phyloP scores from a whole-genome alignment of 2,113 vertebrate genomes.

The Paramisgurnus dabryanus region DNA sequence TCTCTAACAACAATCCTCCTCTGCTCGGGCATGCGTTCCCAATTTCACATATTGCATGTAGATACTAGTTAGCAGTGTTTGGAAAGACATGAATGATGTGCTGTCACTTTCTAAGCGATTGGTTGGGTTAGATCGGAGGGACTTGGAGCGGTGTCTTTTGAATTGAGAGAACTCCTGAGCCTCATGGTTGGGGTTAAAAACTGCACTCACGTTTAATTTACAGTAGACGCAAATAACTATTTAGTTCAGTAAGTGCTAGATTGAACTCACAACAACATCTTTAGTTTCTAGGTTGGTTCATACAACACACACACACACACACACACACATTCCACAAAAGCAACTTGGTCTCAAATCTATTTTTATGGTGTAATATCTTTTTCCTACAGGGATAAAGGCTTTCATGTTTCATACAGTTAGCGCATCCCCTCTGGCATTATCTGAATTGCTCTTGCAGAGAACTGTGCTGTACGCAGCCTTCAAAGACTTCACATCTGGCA shows the following conservation, averaged over 20 bases:
- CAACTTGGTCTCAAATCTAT: neutral
- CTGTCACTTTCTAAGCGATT: too few relatives aligned
- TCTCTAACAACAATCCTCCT: neutral
- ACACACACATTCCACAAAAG: neutral
- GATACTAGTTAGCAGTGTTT: conserved; percentile 11
- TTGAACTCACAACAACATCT: neutral
- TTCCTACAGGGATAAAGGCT: conserved; percentile 28
- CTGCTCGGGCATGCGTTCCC: neutral
- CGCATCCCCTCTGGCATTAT: conserved; percentile 54
- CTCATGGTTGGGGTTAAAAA: too few relatives aligned
- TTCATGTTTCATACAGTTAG: conserved; percentile 57
- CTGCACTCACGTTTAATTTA: too few relatives aligned
- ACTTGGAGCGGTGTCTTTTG: too few relatives aligned
- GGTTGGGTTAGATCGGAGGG: too few relatives aligned
- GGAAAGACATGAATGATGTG: conserved; percentile 8
- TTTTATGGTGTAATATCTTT: conserved; percentile 11
- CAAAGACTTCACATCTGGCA: conserved; percentile 53
- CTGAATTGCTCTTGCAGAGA: conserved; percentile 54
- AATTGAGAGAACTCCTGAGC: too few relatives aligned
- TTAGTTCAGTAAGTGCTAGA: too few relatives aligned
- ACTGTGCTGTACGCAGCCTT: conserved; percentile 50
- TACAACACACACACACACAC: neutral
- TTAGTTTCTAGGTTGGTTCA: neutral
- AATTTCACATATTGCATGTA: conserved; percentile 15
- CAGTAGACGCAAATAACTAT: too few relatives aligned